Conservation (phyloP, 2,888 invertebrate genomes). For the Drosophila birchii region DNA sequence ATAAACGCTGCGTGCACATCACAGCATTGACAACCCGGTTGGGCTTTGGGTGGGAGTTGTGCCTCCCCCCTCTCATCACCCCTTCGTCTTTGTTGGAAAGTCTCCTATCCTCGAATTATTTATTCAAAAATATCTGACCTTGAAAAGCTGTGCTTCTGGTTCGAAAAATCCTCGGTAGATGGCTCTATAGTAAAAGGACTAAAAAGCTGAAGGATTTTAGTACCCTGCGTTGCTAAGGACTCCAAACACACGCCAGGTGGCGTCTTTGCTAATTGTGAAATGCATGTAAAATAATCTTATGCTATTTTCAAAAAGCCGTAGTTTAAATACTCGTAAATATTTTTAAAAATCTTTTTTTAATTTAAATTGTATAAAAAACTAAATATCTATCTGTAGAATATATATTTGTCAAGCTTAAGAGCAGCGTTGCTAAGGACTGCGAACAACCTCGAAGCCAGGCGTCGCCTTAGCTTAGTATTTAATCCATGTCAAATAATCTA, state of each 20-base stretch:
- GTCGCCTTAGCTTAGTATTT: background rate
- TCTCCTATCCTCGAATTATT: background rate
- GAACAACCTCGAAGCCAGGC: background rate
- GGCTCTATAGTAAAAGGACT: background rate
- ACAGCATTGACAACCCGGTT: constrained; percentile 60
- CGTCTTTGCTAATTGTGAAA: too few species aligned
- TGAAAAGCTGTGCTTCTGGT: constrained; percentile 16
- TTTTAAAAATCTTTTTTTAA: too few species aligned
- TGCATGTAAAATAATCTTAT: too few species aligned
- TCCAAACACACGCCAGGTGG: too few species aligned
- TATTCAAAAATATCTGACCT: constrained; percentile 29
- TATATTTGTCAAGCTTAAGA: too few species aligned
- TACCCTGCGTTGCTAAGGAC: background rate
- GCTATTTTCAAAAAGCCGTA: too few species aligned
- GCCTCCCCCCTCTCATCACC: background rate
- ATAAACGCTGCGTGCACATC: constrained; percentile 67
- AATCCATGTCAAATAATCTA: background rate
- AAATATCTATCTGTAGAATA: too few species aligned
- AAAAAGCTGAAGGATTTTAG: background rate
- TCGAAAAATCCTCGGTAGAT: constrained; percentile 1
- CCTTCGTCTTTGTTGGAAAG: background rate
- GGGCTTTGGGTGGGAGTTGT: constrained; percentile 7
- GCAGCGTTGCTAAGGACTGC: background rate
- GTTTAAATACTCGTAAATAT: too few species aligned
- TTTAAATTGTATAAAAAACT: too few species aligned